phyloP scores from a whole-genome alignment of 2,888 invertebrate species.

The Vanessa cardui region DNA sequence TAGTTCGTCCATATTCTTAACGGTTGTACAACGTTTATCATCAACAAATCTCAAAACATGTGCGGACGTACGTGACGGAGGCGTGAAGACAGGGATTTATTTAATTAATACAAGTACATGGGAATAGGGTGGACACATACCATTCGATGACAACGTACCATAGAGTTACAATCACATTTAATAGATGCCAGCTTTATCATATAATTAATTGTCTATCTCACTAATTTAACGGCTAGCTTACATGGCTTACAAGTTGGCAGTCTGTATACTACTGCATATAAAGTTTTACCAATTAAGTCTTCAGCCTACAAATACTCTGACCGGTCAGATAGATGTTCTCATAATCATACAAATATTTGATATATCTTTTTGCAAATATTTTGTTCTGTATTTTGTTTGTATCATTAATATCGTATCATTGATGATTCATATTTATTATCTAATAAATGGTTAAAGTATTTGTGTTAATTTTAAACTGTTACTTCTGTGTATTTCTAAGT shows the following conservation, averaged over 20 bases:
- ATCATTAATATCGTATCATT: too few relatives aligned
- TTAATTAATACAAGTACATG: constrained; percentile 47
- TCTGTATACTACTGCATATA: too few relatives aligned
- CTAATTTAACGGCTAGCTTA: too few relatives aligned
- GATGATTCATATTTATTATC: background rate
- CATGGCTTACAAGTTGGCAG: too few relatives aligned
- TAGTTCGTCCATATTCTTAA: constrained; percentile 15
- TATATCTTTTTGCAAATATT: too few relatives aligned
- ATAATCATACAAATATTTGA: too few relatives aligned
- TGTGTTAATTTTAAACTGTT: background rate
- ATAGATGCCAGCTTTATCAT: background rate
- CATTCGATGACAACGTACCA: constrained; percentile 31
- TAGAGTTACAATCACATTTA: background rate
- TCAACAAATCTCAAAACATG: constrained; percentile 20
- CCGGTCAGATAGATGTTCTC: too few relatives aligned
- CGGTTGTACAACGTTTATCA: constrained; percentile 22
- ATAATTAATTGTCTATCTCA: too few relatives aligned
- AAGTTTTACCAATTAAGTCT: too few relatives aligned
- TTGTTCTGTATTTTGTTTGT: too few relatives aligned
- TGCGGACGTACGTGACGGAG: constrained; percentile 54
- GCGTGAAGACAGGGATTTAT: constrained; percentile 57
- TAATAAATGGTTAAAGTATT: background rate
- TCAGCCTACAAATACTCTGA: too few relatives aligned
- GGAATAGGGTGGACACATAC: constrained; percentile 45
- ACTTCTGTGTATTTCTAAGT: constrained; percentile 18